Evolutionary conservation across 2,113 vertebrate species (phyloP).

Genomic region (Rissa tridactyla): DNA sequence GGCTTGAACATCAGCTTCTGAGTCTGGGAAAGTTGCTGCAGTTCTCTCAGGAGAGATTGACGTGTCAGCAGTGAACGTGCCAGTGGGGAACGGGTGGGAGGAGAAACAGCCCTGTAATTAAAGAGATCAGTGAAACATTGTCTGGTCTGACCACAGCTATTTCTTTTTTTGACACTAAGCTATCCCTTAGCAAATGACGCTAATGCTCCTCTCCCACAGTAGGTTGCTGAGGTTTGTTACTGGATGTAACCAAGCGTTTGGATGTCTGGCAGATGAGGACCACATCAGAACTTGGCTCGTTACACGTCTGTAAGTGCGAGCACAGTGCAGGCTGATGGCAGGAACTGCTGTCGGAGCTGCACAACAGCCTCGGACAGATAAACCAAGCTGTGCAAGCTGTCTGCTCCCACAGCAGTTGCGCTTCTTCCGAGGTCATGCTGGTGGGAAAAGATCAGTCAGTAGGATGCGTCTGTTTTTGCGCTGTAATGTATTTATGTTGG

Average conservation of each 20-base stretch:
- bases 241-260: not conserved
- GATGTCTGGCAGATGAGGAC: not conserved
- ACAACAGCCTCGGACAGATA: not conserved
- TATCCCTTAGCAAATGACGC: not conserved
- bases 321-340: not conserved
- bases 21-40: not conserved
- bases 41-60: not conserved
- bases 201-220: not conserved
- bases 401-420: not conserved
- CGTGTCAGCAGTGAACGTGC: conserved; percentile 17
- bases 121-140: not conserved
- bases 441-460: not conserved
- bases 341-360: not conserved
- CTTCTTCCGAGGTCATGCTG: not conserved
- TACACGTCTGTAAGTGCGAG: not conserved
- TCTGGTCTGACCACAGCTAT: not conserved
- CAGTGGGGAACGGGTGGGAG: not conserved
- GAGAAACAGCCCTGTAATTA: not conserved
- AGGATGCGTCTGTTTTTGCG: not conserved
- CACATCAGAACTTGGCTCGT: not conserved
- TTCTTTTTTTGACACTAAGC: not conserved
- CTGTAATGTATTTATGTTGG: not conserved
- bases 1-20: not conserved
- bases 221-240: not conserved
- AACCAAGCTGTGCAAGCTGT: not conserved